Evolutionary conservation across 1,140 invertebrate species (phyloP).

Genomic region (Papilio aristodemus): DNA sequence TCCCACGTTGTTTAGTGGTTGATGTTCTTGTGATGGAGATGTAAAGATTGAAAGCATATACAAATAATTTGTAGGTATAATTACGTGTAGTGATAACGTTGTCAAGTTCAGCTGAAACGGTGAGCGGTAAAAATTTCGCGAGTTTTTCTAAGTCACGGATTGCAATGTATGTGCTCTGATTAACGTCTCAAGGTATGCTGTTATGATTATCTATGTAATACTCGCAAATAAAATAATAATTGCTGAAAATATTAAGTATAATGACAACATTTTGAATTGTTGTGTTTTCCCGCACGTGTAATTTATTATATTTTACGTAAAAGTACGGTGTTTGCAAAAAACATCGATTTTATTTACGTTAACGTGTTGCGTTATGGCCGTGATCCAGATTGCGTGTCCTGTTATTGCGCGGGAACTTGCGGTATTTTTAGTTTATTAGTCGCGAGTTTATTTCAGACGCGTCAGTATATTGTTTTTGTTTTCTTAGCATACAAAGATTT

Average conservation of each 20-base stretch:
- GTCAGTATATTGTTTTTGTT: constrained; percentile 49
- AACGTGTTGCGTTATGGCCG: constrained; percentile 65
- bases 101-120: constrained; percentile 77
- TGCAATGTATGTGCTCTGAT: constrained; percentile 73
- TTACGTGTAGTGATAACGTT: constrained; percentile 69
- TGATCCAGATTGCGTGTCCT: constrained; percentile 76
- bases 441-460: constrained; percentile 56
- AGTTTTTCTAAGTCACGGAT: constrained; percentile 70
- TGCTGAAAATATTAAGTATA: constrained; percentile 2
- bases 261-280: constrained; percentile 17
- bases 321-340: constrained; percentile 38
- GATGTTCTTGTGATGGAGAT: constrained; percentile 19
- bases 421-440: constrained; percentile 76
- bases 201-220: constrained; percentile 55
- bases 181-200: constrained; percentile 72
- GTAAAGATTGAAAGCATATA: constrained; percentile 23
- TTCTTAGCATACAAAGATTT: constrained; percentile 41
- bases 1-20: constrained; percentile 16
- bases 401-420: constrained; percentile 74
- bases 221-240: constrained; percentile 15
- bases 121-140: constrained; percentile 77
- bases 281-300: constrained; percentile 20
- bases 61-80: constrained; percentile 21
- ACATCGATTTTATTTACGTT: constrained; percentile 53
- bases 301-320: constrained; percentile 5